Evolutionary conservation across 1,140 invertebrate genomes (phyloP), one percentile per base, ranked within the genome.

Genomic region (Parasteatoda tepidariorum): DNA sequence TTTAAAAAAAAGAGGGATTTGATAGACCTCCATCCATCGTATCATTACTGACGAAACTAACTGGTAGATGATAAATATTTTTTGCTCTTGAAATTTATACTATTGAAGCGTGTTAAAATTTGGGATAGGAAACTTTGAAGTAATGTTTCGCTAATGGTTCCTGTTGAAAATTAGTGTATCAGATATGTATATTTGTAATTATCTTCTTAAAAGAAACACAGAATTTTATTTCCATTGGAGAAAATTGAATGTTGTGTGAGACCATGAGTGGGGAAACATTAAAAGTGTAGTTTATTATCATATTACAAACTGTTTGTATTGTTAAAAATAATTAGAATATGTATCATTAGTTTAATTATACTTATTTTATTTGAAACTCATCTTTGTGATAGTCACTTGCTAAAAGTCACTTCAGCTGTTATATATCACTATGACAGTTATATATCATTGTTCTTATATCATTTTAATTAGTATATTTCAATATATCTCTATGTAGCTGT

Each of bases 301-400:
- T 75, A 34, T 33, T 61, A 24, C 15, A 61, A 61, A 57, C 22
- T 61, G 31, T 24, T 33, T 74, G 71, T 74, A 7, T 11, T 66
- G 62, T 59, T 62, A n/a, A 26, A n/a, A 62, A 62, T 75, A 18
- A 75, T 75, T 75, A 34, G 30, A n/a, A 75, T 57, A 41, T 31
- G 30, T 75, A 75, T 66, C 30, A 57, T 75, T 75, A 75, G 26
- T 62, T 75, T 41, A 18, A 31, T 13, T 61, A 33, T 59, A 61
- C n/a, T 75, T 62, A 30, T 75, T 75, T 75, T n/a, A 31, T 75
- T 33, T 75, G 71, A 75, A 75, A 55, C 26, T 62, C 3, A 48
- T 70, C 15, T 57, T 57, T 75, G 71, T 75, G 71, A 75, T 75
- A 75, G 55, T 75, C 70, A 74, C 30, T 54, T 71, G 31, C 54